phyloP scores from a whole-genome alignment of 2,888 invertebrate genomes.

The Sminthurinus aureus region DNA sequence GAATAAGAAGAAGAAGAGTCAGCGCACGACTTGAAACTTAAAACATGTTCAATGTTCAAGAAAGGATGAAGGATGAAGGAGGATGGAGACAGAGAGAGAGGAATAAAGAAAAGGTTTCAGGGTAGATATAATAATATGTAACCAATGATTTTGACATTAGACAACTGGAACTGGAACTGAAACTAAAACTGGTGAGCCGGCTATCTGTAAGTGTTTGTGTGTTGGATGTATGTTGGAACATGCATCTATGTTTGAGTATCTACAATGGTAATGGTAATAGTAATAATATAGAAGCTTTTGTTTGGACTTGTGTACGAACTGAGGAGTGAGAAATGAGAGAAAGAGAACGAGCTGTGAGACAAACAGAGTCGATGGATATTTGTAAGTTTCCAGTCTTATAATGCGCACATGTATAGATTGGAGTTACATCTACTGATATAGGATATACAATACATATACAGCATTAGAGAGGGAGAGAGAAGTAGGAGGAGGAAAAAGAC shows the following conservation, averaged over 20 bases:
- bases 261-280: background rate
- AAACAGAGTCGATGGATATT: no score
- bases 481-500: constrained; percentile 8
- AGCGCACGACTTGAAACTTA: no score
- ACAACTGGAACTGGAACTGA: constrained; percentile 3
- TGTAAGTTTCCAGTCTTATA: no score
- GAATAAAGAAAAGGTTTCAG: background rate
- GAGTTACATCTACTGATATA: no score
- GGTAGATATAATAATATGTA: background rate
- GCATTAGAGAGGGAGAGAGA: background rate
- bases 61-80: background rate
- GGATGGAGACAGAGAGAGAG: background rate
- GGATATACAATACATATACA: background rate
- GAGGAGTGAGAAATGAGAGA: constrained; percentile 6
- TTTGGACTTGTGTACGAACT: background rate
- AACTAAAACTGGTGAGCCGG: background rate
- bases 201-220: no score
- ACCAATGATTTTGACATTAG: constrained; percentile 10
- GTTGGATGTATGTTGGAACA: background rate
- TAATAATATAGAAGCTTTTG: background rate
- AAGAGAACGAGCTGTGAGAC: background rate
- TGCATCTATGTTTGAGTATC: background rate
- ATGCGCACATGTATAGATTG: no score
- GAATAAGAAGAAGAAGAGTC: background rate
- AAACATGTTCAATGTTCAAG: no score